Evolutionary conservation across 2,113 vertebrate species (phyloP).

Genomic region (Oophaga pumilio): DNA sequence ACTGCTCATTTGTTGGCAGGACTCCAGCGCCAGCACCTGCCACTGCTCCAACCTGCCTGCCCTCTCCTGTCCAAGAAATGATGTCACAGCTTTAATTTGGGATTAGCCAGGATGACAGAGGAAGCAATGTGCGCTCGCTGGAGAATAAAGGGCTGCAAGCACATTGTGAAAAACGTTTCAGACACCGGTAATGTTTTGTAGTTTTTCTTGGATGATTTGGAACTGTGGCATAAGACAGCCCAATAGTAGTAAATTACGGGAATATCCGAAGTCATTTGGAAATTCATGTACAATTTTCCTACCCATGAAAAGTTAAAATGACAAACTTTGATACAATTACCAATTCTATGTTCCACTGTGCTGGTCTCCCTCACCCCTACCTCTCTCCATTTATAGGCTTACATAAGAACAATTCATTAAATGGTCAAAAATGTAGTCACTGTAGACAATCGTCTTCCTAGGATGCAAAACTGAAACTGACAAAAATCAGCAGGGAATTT

Average conservation of each 20-base stretch:
- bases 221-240: background rate
- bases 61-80: constrained; percentile 30
- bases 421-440: too few species aligned
- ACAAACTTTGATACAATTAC: too few species aligned
- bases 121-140: background rate
- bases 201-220: background rate
- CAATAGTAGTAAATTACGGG: background rate
- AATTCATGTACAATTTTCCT: too few species aligned
- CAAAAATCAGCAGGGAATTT: too few species aligned
- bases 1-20: constrained; percentile 9
- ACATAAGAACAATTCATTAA: too few species aligned
- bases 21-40: constrained; percentile 20
- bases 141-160: background rate
- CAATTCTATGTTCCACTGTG: too few species aligned
- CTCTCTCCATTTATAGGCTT: too few species aligned
- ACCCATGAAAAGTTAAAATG: too few species aligned
- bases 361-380: too few species aligned
- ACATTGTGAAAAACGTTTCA: background rate
- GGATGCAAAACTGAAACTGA: too few species aligned
- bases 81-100: constrained; percentile 43
- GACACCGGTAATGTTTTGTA: background rate
- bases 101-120: background rate
- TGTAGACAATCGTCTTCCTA: too few species aligned
- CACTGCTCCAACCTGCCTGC: constrained; percentile 10
- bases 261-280: background rate